These are phyloP conservation scores for Podargus strigoides DNA, from an alignment of 2,797 vertebrate species.

Conservation along the genomic window DNA sequence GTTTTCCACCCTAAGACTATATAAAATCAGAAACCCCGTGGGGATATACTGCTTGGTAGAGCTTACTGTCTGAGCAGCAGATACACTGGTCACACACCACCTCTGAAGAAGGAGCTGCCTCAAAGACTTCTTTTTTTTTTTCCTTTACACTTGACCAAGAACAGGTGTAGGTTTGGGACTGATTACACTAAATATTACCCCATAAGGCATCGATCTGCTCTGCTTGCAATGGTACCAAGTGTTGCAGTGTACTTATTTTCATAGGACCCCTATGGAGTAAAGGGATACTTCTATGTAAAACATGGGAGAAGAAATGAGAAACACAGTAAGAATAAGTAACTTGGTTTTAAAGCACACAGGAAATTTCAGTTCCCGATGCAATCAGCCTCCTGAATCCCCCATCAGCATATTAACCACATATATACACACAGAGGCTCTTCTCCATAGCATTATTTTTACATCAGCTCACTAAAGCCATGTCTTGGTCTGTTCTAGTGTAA, in stretches of 20 bases:
- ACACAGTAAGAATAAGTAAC: background rate
- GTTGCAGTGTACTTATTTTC: background rate
- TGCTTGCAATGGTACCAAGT: background rate
- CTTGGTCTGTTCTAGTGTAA: background rate
- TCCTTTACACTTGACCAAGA: background rate
- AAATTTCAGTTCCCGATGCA: background rate
- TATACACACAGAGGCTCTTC: background rate
- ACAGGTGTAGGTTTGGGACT: background rate
- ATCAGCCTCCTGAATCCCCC: background rate
- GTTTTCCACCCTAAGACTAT: background rate
- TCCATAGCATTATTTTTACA: background rate
- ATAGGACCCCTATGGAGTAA: background rate
- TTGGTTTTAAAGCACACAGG: background rate
- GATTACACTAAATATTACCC: background rate
- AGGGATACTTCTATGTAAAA: background rate
- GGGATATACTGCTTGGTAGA: background rate
- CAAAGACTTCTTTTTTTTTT: background rate
- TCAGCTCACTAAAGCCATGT: background rate
- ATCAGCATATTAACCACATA: background rate
- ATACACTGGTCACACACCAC: background rate
- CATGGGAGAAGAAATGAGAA: background rate
- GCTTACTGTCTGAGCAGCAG: background rate
- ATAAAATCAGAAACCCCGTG: background rate
- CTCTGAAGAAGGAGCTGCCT: background rate
- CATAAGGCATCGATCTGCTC: fast-evolving